phyloP scores from a whole-genome alignment of 2,888 invertebrate genomes.

The Steinernema hermaphroditum region DNA sequence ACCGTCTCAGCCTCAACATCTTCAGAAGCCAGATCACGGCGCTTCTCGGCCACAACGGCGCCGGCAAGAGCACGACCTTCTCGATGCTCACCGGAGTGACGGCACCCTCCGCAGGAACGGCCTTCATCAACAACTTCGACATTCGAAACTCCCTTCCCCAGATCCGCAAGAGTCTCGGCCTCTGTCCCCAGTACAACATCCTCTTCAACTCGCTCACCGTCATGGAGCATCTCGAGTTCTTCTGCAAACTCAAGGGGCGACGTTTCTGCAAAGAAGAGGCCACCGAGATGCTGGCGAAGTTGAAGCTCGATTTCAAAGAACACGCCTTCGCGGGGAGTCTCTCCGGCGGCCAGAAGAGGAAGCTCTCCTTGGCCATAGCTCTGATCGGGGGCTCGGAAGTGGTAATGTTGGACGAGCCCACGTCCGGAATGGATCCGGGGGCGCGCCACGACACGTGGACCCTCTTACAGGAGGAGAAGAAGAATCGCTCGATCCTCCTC shows the following conservation, averaged over 20 bases:
- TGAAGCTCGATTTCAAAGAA: constrained; percentile 75
- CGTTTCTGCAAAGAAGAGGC: constrained; percentile 73
- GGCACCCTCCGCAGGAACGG: constrained; percentile 16
- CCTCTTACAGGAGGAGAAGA: constrained; percentile 73
- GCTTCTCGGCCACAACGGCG: constrained; percentile 80
- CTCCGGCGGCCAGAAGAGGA: constrained; percentile 78
- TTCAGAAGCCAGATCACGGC: constrained; percentile 75
- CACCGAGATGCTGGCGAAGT: constrained; percentile 73
- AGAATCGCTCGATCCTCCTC: constrained; percentile 76
- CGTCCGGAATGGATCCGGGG: constrained; percentile 71
- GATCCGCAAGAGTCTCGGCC: constrained; percentile 73
- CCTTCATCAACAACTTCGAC: constrained; percentile 70
- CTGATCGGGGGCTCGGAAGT: constrained; percentile 77
- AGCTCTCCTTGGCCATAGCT: constrained; percentile 78
- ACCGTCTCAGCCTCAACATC: constrained; percentile 76
- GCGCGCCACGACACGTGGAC: constrained; percentile 77
- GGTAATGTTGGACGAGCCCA: constrained; percentile 62
- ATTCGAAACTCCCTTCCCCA: constrained; percentile 68
- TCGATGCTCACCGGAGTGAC: constrained; percentile 78
- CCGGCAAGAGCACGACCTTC: constrained; percentile 87
- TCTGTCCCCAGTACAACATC: constrained; percentile 86
- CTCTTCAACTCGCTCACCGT: constrained; percentile 82
- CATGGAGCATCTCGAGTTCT: constrained; percentile 81
- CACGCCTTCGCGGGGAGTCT: constrained; percentile 72
- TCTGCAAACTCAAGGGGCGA: constrained; percentile 77